These are phyloP conservation scores for Chymomyza fuscimana DNA, from an alignment of 2,888 invertebrate genomes.

Conservation along the genomic window DNA sequence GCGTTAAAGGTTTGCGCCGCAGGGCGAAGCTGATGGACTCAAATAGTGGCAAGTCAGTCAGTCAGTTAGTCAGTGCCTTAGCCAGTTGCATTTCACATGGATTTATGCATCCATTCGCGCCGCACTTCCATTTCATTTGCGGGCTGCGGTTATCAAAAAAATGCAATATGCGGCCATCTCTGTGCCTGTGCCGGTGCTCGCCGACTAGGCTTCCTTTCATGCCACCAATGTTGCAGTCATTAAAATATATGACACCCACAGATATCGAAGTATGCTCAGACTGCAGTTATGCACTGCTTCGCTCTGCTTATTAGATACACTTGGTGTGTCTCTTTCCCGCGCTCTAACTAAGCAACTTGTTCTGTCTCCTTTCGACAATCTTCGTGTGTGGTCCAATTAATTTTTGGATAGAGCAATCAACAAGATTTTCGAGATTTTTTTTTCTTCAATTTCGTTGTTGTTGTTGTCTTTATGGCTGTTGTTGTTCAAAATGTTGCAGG, in stretches of 20 bases:
- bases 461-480: constrained; percentile 57
- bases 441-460: constrained; percentile 11
- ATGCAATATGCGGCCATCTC: constrained; percentile 22
- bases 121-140: constrained; percentile 40
- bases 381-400: constrained; percentile 70
- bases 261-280: constrained; percentile 40
- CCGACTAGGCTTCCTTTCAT: not conserved
- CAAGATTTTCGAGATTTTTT: constrained; percentile 50
- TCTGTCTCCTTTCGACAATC: constrained; percentile 32
- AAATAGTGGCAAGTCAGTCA: constrained; percentile 21
- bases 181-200: not conserved
- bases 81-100: constrained; percentile 66
- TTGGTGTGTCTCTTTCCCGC: constrained; percentile 3
- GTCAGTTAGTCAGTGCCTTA: constrained; percentile 19
- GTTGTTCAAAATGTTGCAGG: constrained; percentile 66
- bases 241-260: constrained; percentile 72
- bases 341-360: constrained; percentile 14
- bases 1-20: constrained; percentile 2
- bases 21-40: not conserved
- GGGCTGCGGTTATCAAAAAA: constrained; percentile 51
- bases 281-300: constrained; percentile 12
- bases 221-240: constrained; percentile 42
- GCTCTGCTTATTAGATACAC: constrained; percentile 41
- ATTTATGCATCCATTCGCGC: constrained; percentile 73
- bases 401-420: constrained; percentile 73